These are phyloP conservation scores for Artibeus jamaicensis DNA, from an alignment of 2,797 vertebrate species.

Conservation along the genomic window DNA sequence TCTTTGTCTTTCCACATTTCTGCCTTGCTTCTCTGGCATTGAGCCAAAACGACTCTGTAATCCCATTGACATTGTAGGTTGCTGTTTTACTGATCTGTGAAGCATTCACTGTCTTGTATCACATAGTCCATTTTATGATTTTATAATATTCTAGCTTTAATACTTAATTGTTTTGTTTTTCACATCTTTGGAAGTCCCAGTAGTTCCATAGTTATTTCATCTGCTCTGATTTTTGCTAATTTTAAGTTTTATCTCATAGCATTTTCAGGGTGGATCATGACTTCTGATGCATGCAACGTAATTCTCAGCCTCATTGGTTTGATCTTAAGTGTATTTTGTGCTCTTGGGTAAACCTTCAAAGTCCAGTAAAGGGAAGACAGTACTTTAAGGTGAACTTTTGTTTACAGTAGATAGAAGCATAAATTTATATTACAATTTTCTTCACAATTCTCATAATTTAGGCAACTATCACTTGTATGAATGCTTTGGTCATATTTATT, in stretches of 20 bases:
- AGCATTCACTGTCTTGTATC: not conserved
- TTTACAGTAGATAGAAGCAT: not conserved
- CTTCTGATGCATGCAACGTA: not conserved
- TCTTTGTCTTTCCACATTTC: not conserved
- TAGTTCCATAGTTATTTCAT: not conserved
- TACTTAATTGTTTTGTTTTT: not conserved
- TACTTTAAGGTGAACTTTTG: not conserved
- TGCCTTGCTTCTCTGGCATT: not conserved
- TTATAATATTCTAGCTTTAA: not conserved
- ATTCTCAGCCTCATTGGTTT: not conserved
- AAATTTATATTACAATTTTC: not conserved
- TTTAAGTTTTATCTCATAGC: not conserved
- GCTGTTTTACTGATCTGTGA: not conserved
- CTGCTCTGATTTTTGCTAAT: constrained; percentile 20
- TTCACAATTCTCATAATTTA: not conserved
- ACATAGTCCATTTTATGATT: not conserved
- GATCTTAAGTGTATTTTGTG: not conserved
- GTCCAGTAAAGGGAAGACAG: not conserved
- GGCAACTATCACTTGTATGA: not conserved
- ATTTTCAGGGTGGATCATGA: not conserved
- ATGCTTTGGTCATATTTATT: not conserved
- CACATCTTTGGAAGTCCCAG: not conserved
- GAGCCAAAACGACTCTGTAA: not conserved
- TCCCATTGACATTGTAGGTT: not conserved
- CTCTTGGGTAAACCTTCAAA: not conserved